Evolutionary conservation across 2,797 vertebrate species (phyloP).

Genomic region (Halcyon chelicuti): DNA sequence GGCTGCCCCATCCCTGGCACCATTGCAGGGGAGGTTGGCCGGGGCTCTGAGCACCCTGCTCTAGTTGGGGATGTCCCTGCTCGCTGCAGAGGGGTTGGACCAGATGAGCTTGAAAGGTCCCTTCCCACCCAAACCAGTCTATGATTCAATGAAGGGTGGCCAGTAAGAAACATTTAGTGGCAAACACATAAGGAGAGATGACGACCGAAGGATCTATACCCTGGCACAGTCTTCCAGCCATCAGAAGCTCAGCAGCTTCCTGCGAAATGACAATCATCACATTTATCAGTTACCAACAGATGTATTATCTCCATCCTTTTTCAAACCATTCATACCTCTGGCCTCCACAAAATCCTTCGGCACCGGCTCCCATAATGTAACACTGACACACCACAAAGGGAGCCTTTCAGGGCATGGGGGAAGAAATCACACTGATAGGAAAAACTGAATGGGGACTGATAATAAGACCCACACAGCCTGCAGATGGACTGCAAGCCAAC

Average conservation of each 20-base stretch:
- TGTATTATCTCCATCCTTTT: not conserved
- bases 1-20: too few species aligned
- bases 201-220: not conserved
- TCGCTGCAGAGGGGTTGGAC: not conserved
- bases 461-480: not conserved
- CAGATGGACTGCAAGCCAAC: not conserved
- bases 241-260: not conserved
- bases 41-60: not conserved
- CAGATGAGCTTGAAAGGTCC: not conserved
- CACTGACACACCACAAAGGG: not conserved
- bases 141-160: not conserved
- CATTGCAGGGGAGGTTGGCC: too few species aligned
- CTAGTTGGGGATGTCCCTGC: not conserved
- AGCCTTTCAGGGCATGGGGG: accelerated
- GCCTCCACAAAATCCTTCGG: not conserved
- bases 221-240: not conserved
- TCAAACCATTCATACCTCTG: not conserved
- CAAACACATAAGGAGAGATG: accelerated
- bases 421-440: not conserved
- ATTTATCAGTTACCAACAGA: not conserved
- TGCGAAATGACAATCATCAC: not conserved
- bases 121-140: not conserved
- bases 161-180: not conserved
- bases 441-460: not conserved
- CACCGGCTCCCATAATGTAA: not conserved